Evolutionary conservation across 2,888 invertebrate genomes (phyloP).

Genomic region (Alloplasta piceator): DNA sequence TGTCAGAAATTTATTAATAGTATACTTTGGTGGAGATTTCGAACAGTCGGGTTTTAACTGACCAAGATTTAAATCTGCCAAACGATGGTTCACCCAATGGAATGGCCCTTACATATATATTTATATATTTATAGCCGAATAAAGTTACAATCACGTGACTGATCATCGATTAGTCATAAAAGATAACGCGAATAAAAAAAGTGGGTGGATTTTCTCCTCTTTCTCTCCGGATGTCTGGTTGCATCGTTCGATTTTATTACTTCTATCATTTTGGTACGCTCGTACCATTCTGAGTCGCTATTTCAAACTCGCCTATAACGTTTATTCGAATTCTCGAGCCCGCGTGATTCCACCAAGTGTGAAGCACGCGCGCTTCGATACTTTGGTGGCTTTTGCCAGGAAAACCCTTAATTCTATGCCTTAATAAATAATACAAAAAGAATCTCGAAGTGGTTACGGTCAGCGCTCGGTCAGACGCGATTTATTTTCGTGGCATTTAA

Average conservation of each 20-base stretch:
- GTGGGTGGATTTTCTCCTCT: neutral
- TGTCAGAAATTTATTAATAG: too few relatives aligned
- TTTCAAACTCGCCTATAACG: slow-evolving; percentile 12
- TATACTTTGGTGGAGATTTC: too few relatives aligned
- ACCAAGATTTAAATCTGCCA: too few relatives aligned
- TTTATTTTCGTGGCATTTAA: neutral
- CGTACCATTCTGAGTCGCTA: slow-evolving; percentile 39
- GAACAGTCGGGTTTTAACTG: too few relatives aligned
- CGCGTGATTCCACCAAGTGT: neutral
- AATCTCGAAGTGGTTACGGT: slow-evolving; percentile 28
- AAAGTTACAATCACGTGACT: slow-evolving; percentile 58
- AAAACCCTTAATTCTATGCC: too few relatives aligned
- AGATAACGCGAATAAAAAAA: slow-evolving; percentile 39
- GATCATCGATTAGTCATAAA: slow-evolving; percentile 64
- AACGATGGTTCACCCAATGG: too few relatives aligned
- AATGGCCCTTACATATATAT: too few relatives aligned
- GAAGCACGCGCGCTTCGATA: slow-evolving; percentile 2
- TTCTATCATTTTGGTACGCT: slow-evolving; percentile 37
- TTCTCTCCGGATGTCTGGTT: slow-evolving; percentile 16
- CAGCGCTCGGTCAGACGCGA: slow-evolving; percentile 11
- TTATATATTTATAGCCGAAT: slow-evolving; percentile 35
- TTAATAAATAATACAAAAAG: too few relatives aligned
- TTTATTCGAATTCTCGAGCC: slow-evolving; percentile 21
- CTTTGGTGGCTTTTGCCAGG: neutral
- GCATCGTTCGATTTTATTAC: slow-evolving; percentile 54